Evolutionary conservation across 2,888 invertebrate genomes (phyloP), one percentile per base, ranked within the genome.

Genomic region (Azorinus chamasolen): DNA sequence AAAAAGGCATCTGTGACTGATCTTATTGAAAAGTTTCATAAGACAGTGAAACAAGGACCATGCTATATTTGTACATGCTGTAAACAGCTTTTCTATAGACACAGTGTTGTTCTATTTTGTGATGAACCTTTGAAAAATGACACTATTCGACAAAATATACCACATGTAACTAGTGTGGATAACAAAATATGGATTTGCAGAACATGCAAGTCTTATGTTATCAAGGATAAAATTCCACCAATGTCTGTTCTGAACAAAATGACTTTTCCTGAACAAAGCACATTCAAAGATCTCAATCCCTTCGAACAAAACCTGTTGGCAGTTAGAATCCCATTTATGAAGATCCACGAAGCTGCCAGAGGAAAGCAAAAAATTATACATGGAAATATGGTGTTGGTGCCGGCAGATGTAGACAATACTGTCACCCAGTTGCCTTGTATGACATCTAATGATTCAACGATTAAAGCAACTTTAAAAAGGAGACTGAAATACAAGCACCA

Each of bases 371-470:
- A 53, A 6, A 24, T 48, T n/a, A 48, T 77, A 4, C 46, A 48
- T 45, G 83, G 79, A 48, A 79, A 79, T 55, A 68, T 83, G 58
- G 83, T 79, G n/a, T 50, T 73, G 46, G 76, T 74, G 24, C 75
- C 83, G 37, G 51, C 71, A 45, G 69, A 83, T 71, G 62, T 77
- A n/a, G 43, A 48, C 2, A 74, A 62, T 20, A 77, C 83, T 61
- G 64, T 82, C 4, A 53, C 46, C n/a, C 46, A 45, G 12, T 54
- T 80, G 16, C 79, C 77, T 51, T 32, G 79, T 12, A 48, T 66
- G 12, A 24, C 45, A 37, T 25, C 46, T 48, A 53, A 79, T 18
- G 73, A 64, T 16, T 65, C 53, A 4, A 71, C 79, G 2, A 83
- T 83, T 8, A 69, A 68, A 41, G 66, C 64, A 14, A 77, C 48